Evolutionary conservation across 2,888 invertebrate species (phyloP).

Genomic region (Parascotia fuliginaria): DNA sequence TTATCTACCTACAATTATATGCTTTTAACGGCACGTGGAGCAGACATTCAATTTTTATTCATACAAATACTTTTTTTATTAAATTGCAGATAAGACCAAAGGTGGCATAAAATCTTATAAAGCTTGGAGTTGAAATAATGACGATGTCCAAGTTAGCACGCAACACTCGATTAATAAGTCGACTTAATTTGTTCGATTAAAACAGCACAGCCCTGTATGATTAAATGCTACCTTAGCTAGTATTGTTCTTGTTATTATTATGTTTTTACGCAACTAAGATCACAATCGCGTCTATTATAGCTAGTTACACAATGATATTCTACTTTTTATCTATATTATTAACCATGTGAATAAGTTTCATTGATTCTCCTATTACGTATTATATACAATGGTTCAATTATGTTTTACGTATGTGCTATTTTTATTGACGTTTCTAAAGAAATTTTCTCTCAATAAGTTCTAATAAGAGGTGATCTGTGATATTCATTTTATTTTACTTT

Average conservation of each 20-base stretch:
- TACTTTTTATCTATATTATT: constrained; percentile 31
- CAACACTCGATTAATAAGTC: constrained; percentile 8
- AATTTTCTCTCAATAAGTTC: constrained; percentile 14
- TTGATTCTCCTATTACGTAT: constrained; percentile 41
- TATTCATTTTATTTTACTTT: not conserved
- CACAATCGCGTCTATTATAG: constrained; percentile 30
- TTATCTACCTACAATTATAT: too few species aligned
- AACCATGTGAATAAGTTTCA: constrained; percentile 44
- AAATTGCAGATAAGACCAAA: too few species aligned
- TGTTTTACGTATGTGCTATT: constrained; percentile 18
- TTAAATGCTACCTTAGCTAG: constrained; percentile 56
- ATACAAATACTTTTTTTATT: too few species aligned
- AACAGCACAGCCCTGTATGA: constrained; percentile 32
- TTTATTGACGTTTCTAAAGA: constrained; percentile 21
- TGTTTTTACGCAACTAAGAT: constrained; percentile 57
- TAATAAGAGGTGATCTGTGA: not conserved
- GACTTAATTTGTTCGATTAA: constrained; percentile 5
- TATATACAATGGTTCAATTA: constrained; percentile 30
- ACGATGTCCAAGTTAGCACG: too few species aligned
- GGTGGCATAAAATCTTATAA: too few species aligned
- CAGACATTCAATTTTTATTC: too few species aligned
- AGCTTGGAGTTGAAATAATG: too few species aligned
- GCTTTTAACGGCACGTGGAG: too few species aligned
- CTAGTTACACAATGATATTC: constrained; percentile 37
- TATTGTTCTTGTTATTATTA: constrained; percentile 59